Evolutionary conservation across 2,797 vertebrate species (phyloP).

Genomic region (Oceanodroma leucorhoa): DNA sequence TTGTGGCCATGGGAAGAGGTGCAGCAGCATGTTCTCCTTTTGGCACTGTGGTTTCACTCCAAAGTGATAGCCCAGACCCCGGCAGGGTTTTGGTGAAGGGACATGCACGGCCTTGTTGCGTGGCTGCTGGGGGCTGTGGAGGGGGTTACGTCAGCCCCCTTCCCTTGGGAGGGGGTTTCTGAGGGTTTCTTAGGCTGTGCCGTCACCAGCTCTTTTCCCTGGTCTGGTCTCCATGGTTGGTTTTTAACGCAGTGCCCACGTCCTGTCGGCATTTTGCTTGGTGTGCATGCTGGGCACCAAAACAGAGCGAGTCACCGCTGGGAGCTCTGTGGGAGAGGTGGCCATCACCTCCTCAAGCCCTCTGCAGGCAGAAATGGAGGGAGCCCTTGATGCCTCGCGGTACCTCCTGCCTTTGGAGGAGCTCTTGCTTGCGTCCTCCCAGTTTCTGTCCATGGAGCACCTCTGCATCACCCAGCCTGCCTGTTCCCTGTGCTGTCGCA

Average conservation of each 20-base stretch:
- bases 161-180: not conserved
- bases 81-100: not conserved
- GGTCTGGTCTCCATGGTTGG: fast-evolving
- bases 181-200: not conserved
- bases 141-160: fast-evolving
- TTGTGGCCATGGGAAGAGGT: fast-evolving
- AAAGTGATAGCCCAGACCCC: not conserved
- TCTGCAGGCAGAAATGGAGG: not conserved
- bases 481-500: fast-evolving
- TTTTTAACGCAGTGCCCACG: fast-evolving
- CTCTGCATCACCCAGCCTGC: not conserved
- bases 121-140: not conserved
- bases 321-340: not conserved
- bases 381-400: not conserved
- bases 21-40: not conserved
- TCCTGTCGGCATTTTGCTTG: not conserved
- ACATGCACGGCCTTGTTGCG: fast-evolving
- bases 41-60: not conserved
- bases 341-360: not conserved
- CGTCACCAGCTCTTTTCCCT: not conserved
- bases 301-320: fast-evolving
- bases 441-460: not conserved
- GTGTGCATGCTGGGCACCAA: not conserved
- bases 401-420: not conserved
- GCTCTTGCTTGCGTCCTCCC: not conserved